Evolutionary conservation across 2,888 invertebrate species (phyloP).

Genomic region (Acanthosoma haemorrhoidale): DNA sequence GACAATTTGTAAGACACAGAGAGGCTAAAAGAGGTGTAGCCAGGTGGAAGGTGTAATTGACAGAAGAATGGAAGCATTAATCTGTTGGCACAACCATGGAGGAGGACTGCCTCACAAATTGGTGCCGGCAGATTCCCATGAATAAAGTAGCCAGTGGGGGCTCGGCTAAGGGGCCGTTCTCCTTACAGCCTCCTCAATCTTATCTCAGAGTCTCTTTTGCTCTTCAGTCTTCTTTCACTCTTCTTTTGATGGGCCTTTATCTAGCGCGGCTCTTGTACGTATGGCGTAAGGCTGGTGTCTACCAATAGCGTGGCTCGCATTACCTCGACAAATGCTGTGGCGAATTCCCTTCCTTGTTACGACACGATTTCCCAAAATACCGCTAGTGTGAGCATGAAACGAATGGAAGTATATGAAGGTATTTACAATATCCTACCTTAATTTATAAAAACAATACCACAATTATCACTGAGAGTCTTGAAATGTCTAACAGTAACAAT

Average conservation of each 20-base stretch:
- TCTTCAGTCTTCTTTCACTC: not conserved
- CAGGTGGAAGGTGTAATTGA: not conserved
- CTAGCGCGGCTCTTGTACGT: not conserved
- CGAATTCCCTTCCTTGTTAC: too few relatives aligned
- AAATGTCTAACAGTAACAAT: too few relatives aligned
- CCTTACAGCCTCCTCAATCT: not conserved
- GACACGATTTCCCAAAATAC: too few relatives aligned
- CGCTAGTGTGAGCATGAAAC: too few relatives aligned
- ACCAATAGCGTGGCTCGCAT: too few relatives aligned
- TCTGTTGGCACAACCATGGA: not conserved
- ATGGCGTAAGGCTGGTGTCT: not conserved
- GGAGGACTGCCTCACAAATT: not conserved
- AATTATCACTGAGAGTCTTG: too few relatives aligned
- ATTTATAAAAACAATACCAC: too few relatives aligned
- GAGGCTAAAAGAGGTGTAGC: constrained; percentile 5
- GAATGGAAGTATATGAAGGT: too few relatives aligned
- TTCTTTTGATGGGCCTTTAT: not conserved
- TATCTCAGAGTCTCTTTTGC: not conserved
- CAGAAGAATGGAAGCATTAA: constrained; percentile 12
- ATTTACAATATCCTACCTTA: too few relatives aligned
- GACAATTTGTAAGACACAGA: not conserved
- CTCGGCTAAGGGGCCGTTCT: not conserved
- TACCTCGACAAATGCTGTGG: too few relatives aligned
- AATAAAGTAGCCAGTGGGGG: constrained; percentile 8
- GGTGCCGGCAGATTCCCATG: not conserved